Conservation (phyloP, 2,113 vertebrate genomes). For the Naja naja region DNA sequence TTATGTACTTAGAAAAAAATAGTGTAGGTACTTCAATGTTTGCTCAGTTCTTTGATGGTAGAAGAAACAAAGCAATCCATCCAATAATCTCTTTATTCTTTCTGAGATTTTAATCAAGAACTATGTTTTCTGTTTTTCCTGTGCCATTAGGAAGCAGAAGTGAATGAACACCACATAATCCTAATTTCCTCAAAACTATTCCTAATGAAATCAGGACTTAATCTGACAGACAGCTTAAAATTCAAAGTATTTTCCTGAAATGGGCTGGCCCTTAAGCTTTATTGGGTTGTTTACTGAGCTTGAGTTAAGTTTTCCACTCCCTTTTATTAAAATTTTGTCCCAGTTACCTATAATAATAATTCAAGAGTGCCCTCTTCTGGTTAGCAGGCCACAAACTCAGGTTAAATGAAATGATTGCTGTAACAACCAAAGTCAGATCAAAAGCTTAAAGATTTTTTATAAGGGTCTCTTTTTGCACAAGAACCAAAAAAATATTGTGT, state of each 20-base stretch:
- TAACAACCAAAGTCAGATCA: not conserved
- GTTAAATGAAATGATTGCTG: conserved; percentile 6
- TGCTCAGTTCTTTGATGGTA: not conserved
- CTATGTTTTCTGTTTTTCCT: not conserved
- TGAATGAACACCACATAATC: not conserved
- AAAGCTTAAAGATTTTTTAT: not conserved
- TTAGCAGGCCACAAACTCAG: not conserved
- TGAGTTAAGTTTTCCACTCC: not conserved
- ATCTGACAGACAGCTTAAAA: not conserved
- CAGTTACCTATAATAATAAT: not conserved
- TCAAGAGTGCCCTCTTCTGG: conserved; percentile 9
- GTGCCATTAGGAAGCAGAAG: not conserved
- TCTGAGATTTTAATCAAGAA: not conserved
- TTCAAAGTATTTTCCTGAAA: not conserved
- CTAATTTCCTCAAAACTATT: not conserved
- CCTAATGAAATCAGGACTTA: not conserved
- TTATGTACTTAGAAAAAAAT: not conserved
- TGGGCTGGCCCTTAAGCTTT: not conserved
- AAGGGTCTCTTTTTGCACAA: not conserved
- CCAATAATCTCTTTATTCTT: not conserved
- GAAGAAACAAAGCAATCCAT: not conserved
- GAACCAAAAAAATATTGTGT: not conserved
- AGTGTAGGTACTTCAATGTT: not conserved
- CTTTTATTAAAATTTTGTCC: not conserved
- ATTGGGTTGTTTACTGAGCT: not conserved